Evolutionary conservation across 2,888 invertebrate genomes (phyloP), one percentile per base, ranked within the genome.

Genomic region (Sphinx pinastri): DNA sequence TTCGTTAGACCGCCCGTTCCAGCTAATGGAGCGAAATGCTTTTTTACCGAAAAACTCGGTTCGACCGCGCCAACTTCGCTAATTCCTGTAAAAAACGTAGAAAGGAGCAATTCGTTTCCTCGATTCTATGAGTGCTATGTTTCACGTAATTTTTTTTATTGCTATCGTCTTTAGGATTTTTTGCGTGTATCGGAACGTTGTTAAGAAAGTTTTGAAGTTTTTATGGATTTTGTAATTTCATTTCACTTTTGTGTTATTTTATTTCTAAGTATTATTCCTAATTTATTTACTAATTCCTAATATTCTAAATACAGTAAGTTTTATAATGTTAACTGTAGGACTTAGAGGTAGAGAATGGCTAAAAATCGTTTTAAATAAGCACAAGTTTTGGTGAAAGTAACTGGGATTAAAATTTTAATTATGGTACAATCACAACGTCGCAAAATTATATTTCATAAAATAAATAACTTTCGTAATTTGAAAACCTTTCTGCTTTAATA

Each of bases 11-110:
- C 49, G 72, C 71, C 73, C 71, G 71, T 38, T 47, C 45, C 25
- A 72, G 71, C 66, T 75, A 75, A 77, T 74, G 71, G 73, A 71
- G 70, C 54, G 71, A 71, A 75, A 70, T 68, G 70, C 63, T 73
- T 66, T 74, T 67, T 52, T 69, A 63, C 25, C 51, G 45, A 71
- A 68, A 63, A 63, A 57, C 12, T 47, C 16, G 16, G 49, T 19
- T 54, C 38, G 3, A 31, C 51, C 16, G 6, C 25, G 25, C 31
- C n/a, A 68, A 68, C 68, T 68, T 47, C 47, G 25, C 58, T 58
- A 68, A 47, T 57, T 68, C 31, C 14, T 49, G 51, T 59, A 58
- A 68, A 59, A 51, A 68, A 51, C 7, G 59, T 68, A 51, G 14
- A n/a, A 47, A 10, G 10, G 45, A 11, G 49, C 25, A 52, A 19